phyloP scores from a whole-genome alignment of 2,113 vertebrate genomes.

The Vidua chalybeata region DNA sequence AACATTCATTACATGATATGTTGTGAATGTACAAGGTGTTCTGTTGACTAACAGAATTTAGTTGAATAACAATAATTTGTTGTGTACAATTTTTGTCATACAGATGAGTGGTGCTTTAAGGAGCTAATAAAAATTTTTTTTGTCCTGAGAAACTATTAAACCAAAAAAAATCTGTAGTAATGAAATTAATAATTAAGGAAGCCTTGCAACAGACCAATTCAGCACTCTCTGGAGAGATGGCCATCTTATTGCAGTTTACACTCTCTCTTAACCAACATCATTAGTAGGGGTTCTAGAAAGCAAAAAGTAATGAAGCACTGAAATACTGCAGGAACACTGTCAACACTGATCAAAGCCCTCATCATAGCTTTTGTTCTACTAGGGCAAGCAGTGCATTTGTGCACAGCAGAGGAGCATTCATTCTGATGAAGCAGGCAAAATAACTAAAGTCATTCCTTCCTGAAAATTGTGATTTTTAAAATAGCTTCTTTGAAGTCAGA shows the following conservation, averaged over 20 bases:
- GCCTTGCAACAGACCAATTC: not conserved
- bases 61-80: no score
- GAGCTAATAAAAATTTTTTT: not conserved
- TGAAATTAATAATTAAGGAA: constrained; percentile 43
- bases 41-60: not conserved
- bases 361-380: constrained; percentile 17
- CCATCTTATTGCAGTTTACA: constrained; percentile 1
- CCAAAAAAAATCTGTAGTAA: not conserved
- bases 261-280: not conserved
- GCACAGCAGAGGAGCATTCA: not conserved
- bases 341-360: constrained; percentile 49
- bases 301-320: constrained; percentile 34
- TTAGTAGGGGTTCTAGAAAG: constrained; percentile 38
- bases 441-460: not conserved
- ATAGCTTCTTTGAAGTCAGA: constrained; percentile 26
- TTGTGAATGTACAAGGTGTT: not conserved
- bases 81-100: not conserved
- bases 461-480: constrained; percentile 38
- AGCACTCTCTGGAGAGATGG: not conserved
- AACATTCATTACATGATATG: not conserved
- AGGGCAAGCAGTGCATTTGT: not conserved
- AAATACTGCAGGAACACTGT: constrained; percentile 46
- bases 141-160: not conserved
- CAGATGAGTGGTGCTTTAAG: not conserved
- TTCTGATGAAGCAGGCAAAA: constrained; percentile 19